Percentiles rank a stretch among this genome's conserved stretches.
Evolutionary conservation across 2,888 invertebrate genomes (phyloP).

Genomic region (Parnassius orleans): DNA sequence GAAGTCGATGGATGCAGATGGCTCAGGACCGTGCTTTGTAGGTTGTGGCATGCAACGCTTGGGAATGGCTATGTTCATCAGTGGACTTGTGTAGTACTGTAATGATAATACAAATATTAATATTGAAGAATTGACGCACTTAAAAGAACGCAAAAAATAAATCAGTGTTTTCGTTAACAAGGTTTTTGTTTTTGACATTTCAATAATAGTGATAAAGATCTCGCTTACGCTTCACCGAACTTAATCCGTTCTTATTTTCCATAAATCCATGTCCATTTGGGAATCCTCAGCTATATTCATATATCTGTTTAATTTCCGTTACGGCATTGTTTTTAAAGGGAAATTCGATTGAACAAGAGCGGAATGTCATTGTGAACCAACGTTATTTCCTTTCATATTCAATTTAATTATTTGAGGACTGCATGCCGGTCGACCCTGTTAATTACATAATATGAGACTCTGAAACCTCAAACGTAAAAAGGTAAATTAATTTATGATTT

Average conservation of each 20-base stretch:
- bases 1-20: too few species aligned
- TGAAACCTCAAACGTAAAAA: constrained; percentile 48
- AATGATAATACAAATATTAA: too few species aligned
- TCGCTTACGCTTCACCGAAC: constrained; percentile 15
- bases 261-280: constrained; percentile 45
- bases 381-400: constrained; percentile 74
- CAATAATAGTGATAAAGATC: constrained; percentile 25
- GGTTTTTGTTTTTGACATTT: constrained; percentile 23
- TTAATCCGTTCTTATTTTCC: constrained; percentile 23
- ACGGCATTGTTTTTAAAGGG: constrained; percentile 70
- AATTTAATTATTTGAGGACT: constrained; percentile 70
- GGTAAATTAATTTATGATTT: constrained; percentile 45
- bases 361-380: constrained; percentile 62
- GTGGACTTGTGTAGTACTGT: too few species aligned
- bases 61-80: too few species aligned
- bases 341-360: constrained; percentile 69
- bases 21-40: too few species aligned
- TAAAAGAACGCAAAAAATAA: background rate
- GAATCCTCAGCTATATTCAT: constrained; percentile 36
- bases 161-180: constrained; percentile 5
- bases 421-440: constrained; percentile 52
- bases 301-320: constrained; percentile 74
- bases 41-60: too few species aligned
- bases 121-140: too few species aligned
- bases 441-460: constrained; percentile 43